Base-by-base conservation (phyloP, 2,113 vertebrate species). In the Melozone crissalis region DNA sequence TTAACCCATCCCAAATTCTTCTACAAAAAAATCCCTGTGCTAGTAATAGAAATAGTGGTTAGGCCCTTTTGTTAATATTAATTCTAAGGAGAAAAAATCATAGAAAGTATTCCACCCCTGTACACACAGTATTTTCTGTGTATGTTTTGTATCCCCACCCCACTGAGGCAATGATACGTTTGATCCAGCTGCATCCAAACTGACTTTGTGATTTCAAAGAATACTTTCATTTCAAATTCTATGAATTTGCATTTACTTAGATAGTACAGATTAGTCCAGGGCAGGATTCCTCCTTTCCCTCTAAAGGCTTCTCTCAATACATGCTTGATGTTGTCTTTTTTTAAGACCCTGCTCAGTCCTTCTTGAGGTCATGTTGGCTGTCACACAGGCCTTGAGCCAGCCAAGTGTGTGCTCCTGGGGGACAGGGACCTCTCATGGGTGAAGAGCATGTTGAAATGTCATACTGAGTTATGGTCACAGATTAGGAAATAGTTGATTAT, bases 401-500 rank as follows among this genome's bases (percentile, higher is more conserved):
- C 41, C 37, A 72, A 83, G 59, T 2, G 3, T 19, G 0, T 13
- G 43, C n/a, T 87, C 43, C 35, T 26, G 15, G 13, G 62, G 44
- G 23, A 52, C 21, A 9, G n/a, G 57, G 49, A 68, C 58, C 46
- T 91, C 52, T 80, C 46, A 66, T 2, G 37, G 62, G 19, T 63
- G 59, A 90, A 87, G 9, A 73, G 10, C 63, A 15, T 20, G 23
- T 30, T 68, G 83, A 72, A 90, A 72, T 62, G 52, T 24, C 85
- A 59, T 26, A 43, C 30, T 5, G 30, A 89, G 59, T 74, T 94
- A 58, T 19, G 54, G 92, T 66, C 63, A 15, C 76, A 82, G 69
- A 87, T 74, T 55, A 93, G 46, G 44, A 94, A 94, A 89, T 49
- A 55, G 51, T 39, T 61, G 65, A 35, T 87, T 92, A 68, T 93